Percentiles rank a stretch among this genome's conserved stretches.
phyloP scores from a whole-genome alignment of 2,888 invertebrate genomes.

The Pachydiplax longipennis region DNA sequence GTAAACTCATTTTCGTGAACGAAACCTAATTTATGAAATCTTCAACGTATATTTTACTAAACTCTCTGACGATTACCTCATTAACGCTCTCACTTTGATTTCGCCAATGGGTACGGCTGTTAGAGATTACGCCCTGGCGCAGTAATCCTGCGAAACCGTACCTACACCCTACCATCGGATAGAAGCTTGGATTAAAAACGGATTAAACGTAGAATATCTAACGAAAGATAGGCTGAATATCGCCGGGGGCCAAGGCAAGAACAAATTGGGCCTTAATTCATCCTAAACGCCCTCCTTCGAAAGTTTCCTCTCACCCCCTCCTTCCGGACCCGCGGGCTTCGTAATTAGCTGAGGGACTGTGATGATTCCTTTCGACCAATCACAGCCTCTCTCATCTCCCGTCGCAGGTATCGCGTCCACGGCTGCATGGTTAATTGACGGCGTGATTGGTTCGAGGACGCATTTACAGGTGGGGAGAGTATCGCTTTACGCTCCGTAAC shows the following conservation, averaged over 20 bases:
- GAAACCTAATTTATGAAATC: no score
- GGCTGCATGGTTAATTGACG: slow-evolving; percentile 40
- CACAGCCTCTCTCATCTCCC: slow-evolving; percentile 20
- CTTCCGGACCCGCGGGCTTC: background rate
- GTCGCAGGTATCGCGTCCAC: slow-evolving; percentile 19
- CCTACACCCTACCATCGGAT: background rate
- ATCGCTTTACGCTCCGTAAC: slow-evolving; percentile 38
- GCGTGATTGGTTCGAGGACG: slow-evolving; percentile 37
- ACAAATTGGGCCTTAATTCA: slow-evolving; percentile 37
- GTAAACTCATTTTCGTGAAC: no score
- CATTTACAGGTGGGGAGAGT: slow-evolving; percentile 1
- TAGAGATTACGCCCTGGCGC: no score
- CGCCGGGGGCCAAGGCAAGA: background rate
- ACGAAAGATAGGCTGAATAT: background rate
- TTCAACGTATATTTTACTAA: no score
- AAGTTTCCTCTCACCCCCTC: background rate
- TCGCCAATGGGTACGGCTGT: no score
- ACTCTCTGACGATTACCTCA: no score
- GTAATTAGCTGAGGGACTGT: slow-evolving; percentile 37
- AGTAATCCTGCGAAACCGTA: no score
- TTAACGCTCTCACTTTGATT: no score
- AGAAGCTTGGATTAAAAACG: background rate
- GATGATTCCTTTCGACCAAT: slow-evolving; percentile 30
- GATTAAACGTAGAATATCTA: background rate
- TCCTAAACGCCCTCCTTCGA: slow-evolving; percentile 33